Percentiles rank a stretch among this genome's conserved stretches.
phyloP scores from a whole-genome alignment of 2,888 invertebrate species.

The Autographa gamma region DNA sequence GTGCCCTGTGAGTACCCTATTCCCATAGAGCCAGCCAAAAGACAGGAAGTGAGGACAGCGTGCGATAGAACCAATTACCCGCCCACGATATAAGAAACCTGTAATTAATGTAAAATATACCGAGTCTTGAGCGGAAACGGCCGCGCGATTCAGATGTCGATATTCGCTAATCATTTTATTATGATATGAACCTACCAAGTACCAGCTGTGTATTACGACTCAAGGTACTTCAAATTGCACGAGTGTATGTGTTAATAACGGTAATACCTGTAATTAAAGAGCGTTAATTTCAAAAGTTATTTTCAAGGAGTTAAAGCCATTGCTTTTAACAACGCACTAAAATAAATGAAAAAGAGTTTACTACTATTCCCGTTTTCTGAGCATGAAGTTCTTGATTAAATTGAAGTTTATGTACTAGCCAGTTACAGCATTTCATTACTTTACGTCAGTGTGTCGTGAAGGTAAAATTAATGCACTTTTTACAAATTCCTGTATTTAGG shows the following conservation, averaged over 20 bases:
- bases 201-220: not conserved
- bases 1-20: conserved; percentile 65
- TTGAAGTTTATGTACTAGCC: not conserved
- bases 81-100: conserved; percentile 86
- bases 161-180: conserved; percentile 55
- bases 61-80: conserved; percentile 86
- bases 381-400: not conserved
- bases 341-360: not conserved
- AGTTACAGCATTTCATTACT: too few relatives aligned
- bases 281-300: conserved; percentile 7
- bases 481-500: too few relatives aligned
- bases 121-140: conserved; percentile 76
- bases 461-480: too few relatives aligned
- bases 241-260: not conserved
- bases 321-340: not conserved
- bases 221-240: not conserved
- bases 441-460: too few relatives aligned
- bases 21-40: conserved; percentile 76
- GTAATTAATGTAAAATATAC: conserved; percentile 86
- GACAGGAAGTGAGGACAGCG: conserved; percentile 87
- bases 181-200: conserved; percentile 15
- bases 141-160: conserved; percentile 54
- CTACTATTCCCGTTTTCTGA: not conserved
- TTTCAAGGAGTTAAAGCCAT: not conserved
- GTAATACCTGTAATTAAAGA: not conserved